Evolutionary conservation across 2,113 vertebrate species (phyloP), one percentile per base, ranked within the genome.

Genomic region (Damaliscus lunatus): DNA sequence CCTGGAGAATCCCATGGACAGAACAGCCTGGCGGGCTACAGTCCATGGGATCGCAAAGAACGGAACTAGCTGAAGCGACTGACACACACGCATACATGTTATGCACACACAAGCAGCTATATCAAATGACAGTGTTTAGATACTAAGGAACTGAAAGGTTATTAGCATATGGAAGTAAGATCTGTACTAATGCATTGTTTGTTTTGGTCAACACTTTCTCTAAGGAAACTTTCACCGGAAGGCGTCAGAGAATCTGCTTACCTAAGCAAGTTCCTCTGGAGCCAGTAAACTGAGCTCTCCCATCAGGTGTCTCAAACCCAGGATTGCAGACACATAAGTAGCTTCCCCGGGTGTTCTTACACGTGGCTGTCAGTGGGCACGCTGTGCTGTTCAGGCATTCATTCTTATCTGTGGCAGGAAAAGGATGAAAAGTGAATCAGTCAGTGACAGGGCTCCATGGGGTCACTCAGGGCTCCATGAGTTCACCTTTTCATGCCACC

Each of bases 11-110:
- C 67, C 67, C 67, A 12, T 36, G 67, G 67, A 40, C n/a, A 40
- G 67, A 71, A n/a, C 17, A 40, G 67, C n/a, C 67, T 23, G 67
- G 67, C 0, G 2, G 67, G 67, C 67, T 71, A 71, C n/a, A 23
- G 67, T 40, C n/a, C n/a, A 71, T 40, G n/a, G 67, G n/a, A 2
- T 23, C 1, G 0, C n/a, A 74, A 40, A 74, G n/a, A 74, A 12
- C 5, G 0, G n/a, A 74, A 74, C 19, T 21, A 40, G 1, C 67
- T 23, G n/a, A 40, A 40, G 67, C 2, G 2, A 40, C n/a, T 23
- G 4, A 40, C 10, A 23, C 64, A 71, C 67, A 40, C 0, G 2
- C n/a, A 40, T 12, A 12, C 19, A 40, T 71, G n/a, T 40, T 71
- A 23, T 23, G 36, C 36, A 74, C 36, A 74, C 21, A 40, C 12